Base-by-base conservation (phyloP, 2,888 invertebrate species). In the Cylloceria caligata region DNA sequence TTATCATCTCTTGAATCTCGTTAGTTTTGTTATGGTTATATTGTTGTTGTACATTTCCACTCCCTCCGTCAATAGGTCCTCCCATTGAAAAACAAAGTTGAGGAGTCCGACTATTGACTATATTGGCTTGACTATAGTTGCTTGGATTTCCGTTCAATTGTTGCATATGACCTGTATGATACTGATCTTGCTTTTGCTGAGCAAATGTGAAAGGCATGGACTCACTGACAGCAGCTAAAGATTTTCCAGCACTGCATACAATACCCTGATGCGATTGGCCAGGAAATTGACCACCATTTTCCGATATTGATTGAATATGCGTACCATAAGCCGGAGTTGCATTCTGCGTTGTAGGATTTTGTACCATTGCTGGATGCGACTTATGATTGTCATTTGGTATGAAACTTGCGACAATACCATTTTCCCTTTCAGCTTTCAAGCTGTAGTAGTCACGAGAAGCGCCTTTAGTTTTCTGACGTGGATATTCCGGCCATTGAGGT, bases 1-100 rank as follows among this genome's bases (percentile, higher is more conserved):
- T 85, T 45, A 80, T 87, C 0, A 88, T 80, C 55, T 90, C 89
- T 16, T 85, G 86, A 27, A 90, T 34, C 0, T 84, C 55, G 24
- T 11, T 24, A 13, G 60, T 71, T 60, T 19, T 34, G 9, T 36
- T 36, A 36, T 42, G 47, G 71, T n/a, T n/a, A n/a, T 52, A 49
- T 81, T 84, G 62, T 64, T 81, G 62, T 80, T 80, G 30, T 13
- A 21, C 5, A 27, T 55, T 55, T 4, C 9, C 45, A 5, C 39
- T 7, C 13, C 7, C 55, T 64, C 19, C 21, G 39, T 57, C 42
- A 6, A 39, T 9, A 21, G n/a, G 19, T 13, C 16, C 21, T 4
- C 13, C 11, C 0, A 7, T n/a, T 13, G 27, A 19, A 49, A 60
- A 60, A 27, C 11, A 69, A 27, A 62, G 6, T 42, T 47, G 45